Base-by-base conservation (phyloP, 2,888 invertebrate genomes). In the Herminia tarsipennalis region DNA sequence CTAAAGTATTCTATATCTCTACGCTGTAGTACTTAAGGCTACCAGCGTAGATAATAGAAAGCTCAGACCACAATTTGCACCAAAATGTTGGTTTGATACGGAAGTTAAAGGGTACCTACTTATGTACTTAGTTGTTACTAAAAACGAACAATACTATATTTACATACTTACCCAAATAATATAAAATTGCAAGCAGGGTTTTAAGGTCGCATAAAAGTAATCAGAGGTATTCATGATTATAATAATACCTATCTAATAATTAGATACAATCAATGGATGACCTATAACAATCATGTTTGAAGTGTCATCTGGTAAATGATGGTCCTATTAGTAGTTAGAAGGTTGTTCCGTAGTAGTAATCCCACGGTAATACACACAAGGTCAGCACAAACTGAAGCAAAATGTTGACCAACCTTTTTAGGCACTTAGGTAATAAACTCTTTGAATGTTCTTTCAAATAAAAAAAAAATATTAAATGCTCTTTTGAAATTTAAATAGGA, bases 271-370 rank as follows among this genome's bases (percentile, higher is more conserved):
- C 17, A 42, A 53, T 46, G 40, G 39, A 5, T 57, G 56, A 56
- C 59, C 65, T 32, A 37, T 45, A 38, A 28, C n/a, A 39, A 28
- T 29, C 13, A 34, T 27, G 21, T 21, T 28, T 43, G 24, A 28
- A 46, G 21, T 48, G 40, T 42, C 39, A 48, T 54, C 41, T 34
- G 10, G 1, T 44, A 54, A 41, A 48, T 52, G 16, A 13, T 36
- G 18, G n/a, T n/a, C n/a, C n/a, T n/a, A n/a, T n/a, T 10, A 25
- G 37, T 42, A 38, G 27, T 18, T 12, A 17, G 52, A 62, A 64
- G 66, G 66, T 24, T 45, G 38, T 53, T 57, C 56, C 51, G 56
- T 29, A 34, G 51, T 29, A 29, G 30, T 55, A 29, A 45, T 51
- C 38, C 34, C 41, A 51, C n/a, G n/a, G n/a, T n/a, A n/a, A n/a